A percentile compares a stretch with the other conserved stretches of the same genome.
Evolutionary conservation across 2,888 invertebrate species (phyloP).

Genomic region (Chelonus formosanus): DNA sequence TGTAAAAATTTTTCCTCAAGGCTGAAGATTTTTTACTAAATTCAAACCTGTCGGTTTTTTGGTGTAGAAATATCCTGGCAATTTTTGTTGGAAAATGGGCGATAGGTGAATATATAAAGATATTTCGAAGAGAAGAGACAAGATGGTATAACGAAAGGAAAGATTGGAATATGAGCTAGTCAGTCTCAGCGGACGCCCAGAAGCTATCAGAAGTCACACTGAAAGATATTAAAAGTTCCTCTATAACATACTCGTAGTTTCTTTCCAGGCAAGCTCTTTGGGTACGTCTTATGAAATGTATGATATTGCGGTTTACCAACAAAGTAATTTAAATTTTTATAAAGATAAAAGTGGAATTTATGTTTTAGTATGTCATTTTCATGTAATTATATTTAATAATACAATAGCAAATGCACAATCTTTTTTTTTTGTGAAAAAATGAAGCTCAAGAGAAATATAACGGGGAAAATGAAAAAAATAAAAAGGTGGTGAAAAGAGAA

Average conservation of each 20-base stretch:
- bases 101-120: not conserved
- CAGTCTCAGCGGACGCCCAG: slow-evolving; percentile 44
- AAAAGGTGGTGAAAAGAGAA: slow-evolving; percentile 17
- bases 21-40: too few species aligned
- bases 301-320: too few species aligned
- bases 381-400: not conserved
- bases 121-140: slow-evolving; percentile 5
- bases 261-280: not conserved
- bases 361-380: not conserved
- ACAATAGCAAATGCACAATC: not conserved
- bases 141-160: slow-evolving; percentile 24
- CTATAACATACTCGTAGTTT: slow-evolving; percentile 51
- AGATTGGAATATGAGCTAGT: slow-evolving; percentile 43
- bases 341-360: too few species aligned
- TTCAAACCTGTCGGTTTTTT: too few species aligned
- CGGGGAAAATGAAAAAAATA: slow-evolving; percentile 11
- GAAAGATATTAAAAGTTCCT: slow-evolving; percentile 55
- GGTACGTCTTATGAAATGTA: too few species aligned
- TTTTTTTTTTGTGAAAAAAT: not conserved
- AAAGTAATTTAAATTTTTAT: too few species aligned
- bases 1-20: too few species aligned
- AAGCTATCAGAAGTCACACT: slow-evolving; percentile 37
- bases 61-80: too few species aligned
- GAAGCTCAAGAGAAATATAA: slow-evolving; percentile 18
- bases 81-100: too few species aligned